Percentiles rank a stretch among this genome's conserved stretches.
Conservation (phyloP, 1,140 invertebrate species). For the Sarcophaga peregrina region DNA sequence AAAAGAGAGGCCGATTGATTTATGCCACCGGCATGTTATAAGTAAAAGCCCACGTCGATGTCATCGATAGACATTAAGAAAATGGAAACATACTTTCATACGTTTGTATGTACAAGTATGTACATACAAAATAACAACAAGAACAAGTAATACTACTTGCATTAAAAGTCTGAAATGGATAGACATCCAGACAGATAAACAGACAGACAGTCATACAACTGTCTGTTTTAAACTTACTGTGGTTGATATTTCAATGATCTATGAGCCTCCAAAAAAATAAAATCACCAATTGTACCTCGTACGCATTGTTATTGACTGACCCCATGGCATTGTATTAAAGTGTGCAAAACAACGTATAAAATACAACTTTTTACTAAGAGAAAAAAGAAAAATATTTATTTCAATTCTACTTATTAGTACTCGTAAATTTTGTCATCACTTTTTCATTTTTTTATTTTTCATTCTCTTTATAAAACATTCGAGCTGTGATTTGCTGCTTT, state of each 20-base stretch:
- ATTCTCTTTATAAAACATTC: too few species aligned
- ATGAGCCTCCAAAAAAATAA: background rate
- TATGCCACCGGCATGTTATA: constrained; percentile 37
- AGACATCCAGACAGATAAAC: background rate
- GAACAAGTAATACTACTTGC: too few species aligned
- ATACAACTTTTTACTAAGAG: too few species aligned
- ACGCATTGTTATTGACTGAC: background rate
- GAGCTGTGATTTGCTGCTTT: background rate
- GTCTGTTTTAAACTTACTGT: background rate
- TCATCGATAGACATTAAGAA: constrained; percentile 29
- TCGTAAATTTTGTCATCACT: background rate
- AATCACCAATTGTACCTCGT: background rate
- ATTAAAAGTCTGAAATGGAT: too few species aligned
- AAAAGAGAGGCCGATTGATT: constrained; percentile 35
- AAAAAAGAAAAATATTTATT: background rate
- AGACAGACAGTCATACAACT: background rate
- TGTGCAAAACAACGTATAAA: too few species aligned
- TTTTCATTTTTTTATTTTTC: too few species aligned
- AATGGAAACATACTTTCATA: background rate
- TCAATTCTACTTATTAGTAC: background rate
- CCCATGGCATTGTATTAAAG: background rate
- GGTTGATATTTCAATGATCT: constrained; percentile 35
- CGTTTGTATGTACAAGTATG: too few species aligned
- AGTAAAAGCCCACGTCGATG: constrained; percentile 20
- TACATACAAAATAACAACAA: too few species aligned